Evolutionary conservation across 2,797 vertebrate genomes (phyloP).

Genomic region (Lemur catta): DNA sequence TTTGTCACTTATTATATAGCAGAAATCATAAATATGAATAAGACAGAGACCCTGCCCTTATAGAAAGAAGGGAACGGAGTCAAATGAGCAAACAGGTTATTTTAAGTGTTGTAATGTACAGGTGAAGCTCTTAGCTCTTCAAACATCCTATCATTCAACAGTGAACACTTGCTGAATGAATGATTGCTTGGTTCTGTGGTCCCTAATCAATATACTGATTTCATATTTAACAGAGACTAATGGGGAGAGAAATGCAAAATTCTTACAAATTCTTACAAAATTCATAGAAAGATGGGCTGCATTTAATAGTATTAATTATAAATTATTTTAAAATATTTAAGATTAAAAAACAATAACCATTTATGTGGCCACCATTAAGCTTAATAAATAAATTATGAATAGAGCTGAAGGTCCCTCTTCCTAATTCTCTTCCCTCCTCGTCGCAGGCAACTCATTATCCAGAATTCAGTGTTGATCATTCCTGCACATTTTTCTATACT

Average conservation of each 20-base stretch:
- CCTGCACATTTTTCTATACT: background rate
- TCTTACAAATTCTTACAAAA: background rate
- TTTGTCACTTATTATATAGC: background rate
- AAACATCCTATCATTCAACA: background rate
- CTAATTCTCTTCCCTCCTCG: background rate
- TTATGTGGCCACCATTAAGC: background rate
- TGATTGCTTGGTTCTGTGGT: background rate
- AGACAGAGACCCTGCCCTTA: background rate
- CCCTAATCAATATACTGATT: background rate
- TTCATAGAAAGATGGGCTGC: background rate
- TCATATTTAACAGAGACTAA: background rate
- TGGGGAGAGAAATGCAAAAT: background rate
- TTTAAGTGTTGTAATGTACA: background rate
- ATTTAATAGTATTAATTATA: background rate
- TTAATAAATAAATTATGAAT: background rate
- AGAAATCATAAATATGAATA: background rate
- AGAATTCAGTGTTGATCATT: background rate
- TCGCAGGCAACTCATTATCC: background rate
- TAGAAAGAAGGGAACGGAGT: background rate
- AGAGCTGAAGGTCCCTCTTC: background rate
- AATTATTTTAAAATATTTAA: conserved; percentile 13
- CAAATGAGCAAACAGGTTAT: background rate
- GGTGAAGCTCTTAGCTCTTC: background rate
- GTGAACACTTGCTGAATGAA: background rate
- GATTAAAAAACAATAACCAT: background rate